A percentile compares a stretch with the other conserved stretches of the same genome.
Evolutionary conservation across 1,140 invertebrate genomes (phyloP).

Genomic region (Calephelis nemesis): DNA sequence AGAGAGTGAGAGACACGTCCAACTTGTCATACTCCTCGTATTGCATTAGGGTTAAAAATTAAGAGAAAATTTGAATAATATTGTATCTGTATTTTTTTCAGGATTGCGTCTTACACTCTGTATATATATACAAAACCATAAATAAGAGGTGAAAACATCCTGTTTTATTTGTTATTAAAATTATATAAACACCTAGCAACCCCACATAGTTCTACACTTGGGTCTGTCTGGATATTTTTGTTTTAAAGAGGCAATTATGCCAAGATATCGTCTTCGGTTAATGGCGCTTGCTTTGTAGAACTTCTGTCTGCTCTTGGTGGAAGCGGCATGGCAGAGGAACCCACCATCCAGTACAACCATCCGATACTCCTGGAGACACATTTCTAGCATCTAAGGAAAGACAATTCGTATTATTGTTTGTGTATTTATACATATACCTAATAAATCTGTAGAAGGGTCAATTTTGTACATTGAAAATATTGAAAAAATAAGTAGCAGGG

Average conservation of each 20-base stretch:
- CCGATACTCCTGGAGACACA: constrained; percentile 87
- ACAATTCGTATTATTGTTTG: too few relatives aligned
- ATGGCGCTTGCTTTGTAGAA: constrained; percentile 77
- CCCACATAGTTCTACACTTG: constrained; percentile 79
- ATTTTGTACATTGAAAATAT: too few relatives aligned
- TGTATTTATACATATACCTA: too few relatives aligned
- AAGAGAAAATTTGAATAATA: too few relatives aligned
- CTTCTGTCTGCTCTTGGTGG: constrained; percentile 70
- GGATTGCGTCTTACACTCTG: too few relatives aligned
- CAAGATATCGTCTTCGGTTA: constrained; percentile 83
- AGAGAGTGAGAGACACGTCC: too few relatives aligned
- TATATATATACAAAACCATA: background rate
- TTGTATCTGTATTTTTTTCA: too few relatives aligned
- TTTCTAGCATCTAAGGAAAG: constrained; percentile 85
- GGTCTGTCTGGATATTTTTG: constrained; percentile 80
- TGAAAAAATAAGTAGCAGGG: too few relatives aligned
- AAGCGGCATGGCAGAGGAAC: constrained; percentile 89
- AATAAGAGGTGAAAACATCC: background rate
- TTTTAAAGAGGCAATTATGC: constrained; percentile 80
- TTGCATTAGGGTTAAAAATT: too few relatives aligned
- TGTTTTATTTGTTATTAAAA: background rate
- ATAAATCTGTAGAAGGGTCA: too few relatives aligned
- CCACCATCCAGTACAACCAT: constrained; percentile 88
- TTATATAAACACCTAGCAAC: constrained; percentile 25
- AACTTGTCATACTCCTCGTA: too few relatives aligned